Percentiles rank a stretch among this genome's conserved stretches.
Evolutionary conservation across 2,888 invertebrate species (phyloP).

Genomic region (Harpalus rubripes): DNA sequence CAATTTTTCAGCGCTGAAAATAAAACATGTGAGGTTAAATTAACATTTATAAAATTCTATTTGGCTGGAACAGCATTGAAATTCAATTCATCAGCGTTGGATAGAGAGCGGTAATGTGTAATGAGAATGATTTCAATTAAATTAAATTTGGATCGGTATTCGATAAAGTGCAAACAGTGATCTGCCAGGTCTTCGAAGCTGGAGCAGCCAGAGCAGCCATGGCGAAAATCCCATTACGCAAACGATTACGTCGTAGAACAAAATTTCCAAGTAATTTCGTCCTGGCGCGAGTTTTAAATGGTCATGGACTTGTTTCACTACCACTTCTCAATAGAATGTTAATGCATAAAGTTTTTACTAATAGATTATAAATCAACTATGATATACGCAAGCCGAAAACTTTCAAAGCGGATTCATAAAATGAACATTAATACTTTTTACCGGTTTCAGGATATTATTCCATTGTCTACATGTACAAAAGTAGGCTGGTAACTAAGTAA

Average conservation of each 20-base stretch:
- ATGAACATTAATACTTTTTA: background rate
- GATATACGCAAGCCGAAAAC: background rate
- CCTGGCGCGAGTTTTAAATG: slow-evolving; percentile 46
- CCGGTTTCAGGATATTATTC: too few species aligned
- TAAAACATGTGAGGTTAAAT: slow-evolving; percentile 27
- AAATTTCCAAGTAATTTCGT: slow-evolving; percentile 58
- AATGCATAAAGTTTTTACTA: slow-evolving; percentile 48
- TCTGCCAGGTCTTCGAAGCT: background rate
- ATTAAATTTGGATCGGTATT: slow-evolving; percentile 54
- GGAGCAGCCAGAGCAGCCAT: background rate
- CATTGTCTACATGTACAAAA: too few species aligned
- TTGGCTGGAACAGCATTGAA: slow-evolving; percentile 7
- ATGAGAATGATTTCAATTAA: slow-evolving; percentile 57
- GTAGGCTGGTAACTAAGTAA: too few species aligned
- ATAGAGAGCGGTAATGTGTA: slow-evolving; percentile 8
- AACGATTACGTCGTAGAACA: slow-evolving; percentile 55
- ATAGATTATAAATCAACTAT: slow-evolving; percentile 35
- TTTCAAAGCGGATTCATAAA: slow-evolving; percentile 1
- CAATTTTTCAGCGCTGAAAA: slow-evolving; percentile 21
- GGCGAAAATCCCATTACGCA: slow-evolving; percentile 57
- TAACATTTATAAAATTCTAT: slow-evolving; percentile 47
- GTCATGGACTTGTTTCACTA: slow-evolving; percentile 15
- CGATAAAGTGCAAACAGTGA: slow-evolving; percentile 57
- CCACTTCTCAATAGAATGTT: slow-evolving; percentile 46
- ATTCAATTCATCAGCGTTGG: slow-evolving; percentile 31